Evolutionary conservation across 2,888 invertebrate species (phyloP), one percentile per base, ranked within the genome.

Genomic region (Drosophila mercatorum): DNA sequence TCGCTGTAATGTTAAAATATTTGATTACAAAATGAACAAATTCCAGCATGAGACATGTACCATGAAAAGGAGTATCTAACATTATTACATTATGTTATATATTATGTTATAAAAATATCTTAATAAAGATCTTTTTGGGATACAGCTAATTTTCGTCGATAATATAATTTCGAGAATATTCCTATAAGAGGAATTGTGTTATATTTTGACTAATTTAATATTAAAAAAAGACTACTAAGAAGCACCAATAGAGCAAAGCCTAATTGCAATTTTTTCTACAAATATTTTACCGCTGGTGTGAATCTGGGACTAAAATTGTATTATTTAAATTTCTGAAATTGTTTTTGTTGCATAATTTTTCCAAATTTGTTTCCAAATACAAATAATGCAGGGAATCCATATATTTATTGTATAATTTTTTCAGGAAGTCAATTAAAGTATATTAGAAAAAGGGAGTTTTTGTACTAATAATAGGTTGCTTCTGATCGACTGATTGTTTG

Each of bases 231-330:
- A 58, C 57, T 73, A 55, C 44, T 8, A 58, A 7, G 5, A 57
- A 43, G n/a, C 49, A 52, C 56, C 28, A 22, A 51, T 3, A 67
- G 59, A 38, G 59, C 46, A 63, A 74, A 65, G 55, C 44, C 26
- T 43, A 26, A 58, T 70, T 74, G 60, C 66, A 63, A 31, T 52
- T 56, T 46, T 58, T 56, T 69, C 64, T 14, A 55, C 12, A 26
- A 36, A 46, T 49, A 26, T 58, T 52, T 83, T 44, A 41, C 80
- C 67, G 65, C 75, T 66, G 78, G 79, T 77, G 80, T 52, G 74
- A 66, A 67, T 66, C 34, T n/a, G 8, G 51, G 52, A 28, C 28
- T 2, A 22, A 22, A 22, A 22, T 22, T 22, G 22, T 22, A 22
- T 22, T 22, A 22, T 22, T 22, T 22, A 22, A 22, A 22, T 22